phyloP scores from a whole-genome alignment of 2,888 invertebrate species.

The Papilio demoleus region DNA sequence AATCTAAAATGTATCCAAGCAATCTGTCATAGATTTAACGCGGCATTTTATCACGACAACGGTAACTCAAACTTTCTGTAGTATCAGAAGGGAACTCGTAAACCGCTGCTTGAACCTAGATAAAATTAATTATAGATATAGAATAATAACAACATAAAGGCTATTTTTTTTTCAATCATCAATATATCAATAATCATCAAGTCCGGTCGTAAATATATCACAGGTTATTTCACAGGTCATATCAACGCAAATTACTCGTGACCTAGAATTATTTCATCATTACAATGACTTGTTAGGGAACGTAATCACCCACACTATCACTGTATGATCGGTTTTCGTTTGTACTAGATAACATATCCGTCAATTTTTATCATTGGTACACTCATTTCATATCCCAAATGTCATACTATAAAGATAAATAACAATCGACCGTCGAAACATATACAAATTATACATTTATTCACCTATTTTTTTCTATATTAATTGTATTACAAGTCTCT shows the following conservation, averaged over 20 bases:
- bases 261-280: constrained; percentile 9
- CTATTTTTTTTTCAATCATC: no score
- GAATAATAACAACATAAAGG: no score
- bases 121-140: no score
- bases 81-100: not conserved
- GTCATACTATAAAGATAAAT: constrained; percentile 33
- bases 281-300: not conserved
- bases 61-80: no score
- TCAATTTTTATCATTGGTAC: constrained; percentile 48
- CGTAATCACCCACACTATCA: constrained; percentile 24
- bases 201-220: not conserved
- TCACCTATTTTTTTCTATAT: not conserved
- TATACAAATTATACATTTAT: constrained; percentile 1
- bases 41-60: no score
- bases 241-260: not conserved
- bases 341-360: constrained; percentile 47
- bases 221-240: not conserved
- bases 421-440: not conserved
- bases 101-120: not conserved
- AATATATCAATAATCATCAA: no score
- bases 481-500: no score
- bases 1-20: no score
- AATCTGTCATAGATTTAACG: no score
- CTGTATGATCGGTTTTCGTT: constrained; percentile 29
- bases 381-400: constrained; percentile 29